These are phyloP conservation scores for Prenolepis imparis DNA, from an alignment of 2,888 invertebrate species.

Conservation along the genomic window DNA sequence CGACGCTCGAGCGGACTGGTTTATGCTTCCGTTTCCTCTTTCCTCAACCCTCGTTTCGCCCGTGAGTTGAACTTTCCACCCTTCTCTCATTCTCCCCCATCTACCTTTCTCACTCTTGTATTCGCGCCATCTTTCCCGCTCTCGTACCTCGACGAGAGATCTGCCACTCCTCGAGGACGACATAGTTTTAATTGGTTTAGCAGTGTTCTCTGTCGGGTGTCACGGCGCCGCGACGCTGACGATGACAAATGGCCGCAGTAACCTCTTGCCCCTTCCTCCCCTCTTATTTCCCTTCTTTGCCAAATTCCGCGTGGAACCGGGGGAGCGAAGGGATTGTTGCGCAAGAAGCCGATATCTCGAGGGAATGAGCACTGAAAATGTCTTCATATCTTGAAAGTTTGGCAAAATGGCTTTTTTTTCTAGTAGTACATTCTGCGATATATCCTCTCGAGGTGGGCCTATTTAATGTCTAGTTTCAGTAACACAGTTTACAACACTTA, in stretches of 20 bases:
- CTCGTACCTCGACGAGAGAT: conserved; percentile 63
- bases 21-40: conserved; percentile 71
- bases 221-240: conserved; percentile 77
- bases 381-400: conserved; percentile 56
- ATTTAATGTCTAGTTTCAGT: conserved; percentile 4
- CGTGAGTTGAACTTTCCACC: conserved; percentile 63
- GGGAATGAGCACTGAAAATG: conserved; percentile 42
- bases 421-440: not conserved
- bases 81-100: conserved; percentile 57
- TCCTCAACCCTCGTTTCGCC: conserved; percentile 52
- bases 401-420: conserved; percentile 17
- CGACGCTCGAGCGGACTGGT: conserved; percentile 63
- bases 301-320: conserved; percentile 33
- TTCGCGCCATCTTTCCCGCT: conserved; percentile 39
- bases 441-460: not conserved
- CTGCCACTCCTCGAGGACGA: conserved; percentile 68
- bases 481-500: not conserved
- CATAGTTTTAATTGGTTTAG: conserved; percentile 82
- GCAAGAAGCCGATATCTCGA: conserved; percentile 37
- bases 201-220: conserved; percentile 78
- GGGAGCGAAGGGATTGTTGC: conserved; percentile 2
- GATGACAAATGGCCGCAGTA: conserved; percentile 79
- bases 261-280: conserved; percentile 34
- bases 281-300: not conserved
- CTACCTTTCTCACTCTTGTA: conserved; percentile 25